A percentile compares a stretch with the other conserved stretches of the same genome.
These are phyloP conservation scores for Hylaea fasciaria DNA, from an alignment of 2,888 invertebrate genomes.

Conservation along the genomic window DNA sequence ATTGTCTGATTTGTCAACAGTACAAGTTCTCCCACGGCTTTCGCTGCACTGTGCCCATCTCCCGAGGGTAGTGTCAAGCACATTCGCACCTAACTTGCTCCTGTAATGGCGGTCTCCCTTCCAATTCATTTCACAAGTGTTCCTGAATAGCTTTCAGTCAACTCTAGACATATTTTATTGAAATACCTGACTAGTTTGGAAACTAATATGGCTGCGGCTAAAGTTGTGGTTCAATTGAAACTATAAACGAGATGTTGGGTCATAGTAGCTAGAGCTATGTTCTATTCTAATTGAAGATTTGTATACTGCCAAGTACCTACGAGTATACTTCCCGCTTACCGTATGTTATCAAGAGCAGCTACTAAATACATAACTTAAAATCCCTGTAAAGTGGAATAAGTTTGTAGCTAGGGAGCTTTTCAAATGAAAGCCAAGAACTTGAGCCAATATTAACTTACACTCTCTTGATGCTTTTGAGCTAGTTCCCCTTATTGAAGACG, in stretches of 20 bases:
- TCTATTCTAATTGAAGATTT: too few relatives aligned
- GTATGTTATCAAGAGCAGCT: too few relatives aligned
- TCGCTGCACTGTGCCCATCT: constrained; percentile 3
- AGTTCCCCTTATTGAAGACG: not conserved
- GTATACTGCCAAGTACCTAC: too few relatives aligned
- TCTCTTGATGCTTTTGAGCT: not conserved
- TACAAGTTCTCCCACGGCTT: not conserved
- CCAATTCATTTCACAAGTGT: constrained; percentile 8
- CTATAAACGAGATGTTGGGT: too few relatives aligned
- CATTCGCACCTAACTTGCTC: constrained; percentile 23
- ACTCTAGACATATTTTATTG: not conserved
- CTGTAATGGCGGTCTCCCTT: not conserved
- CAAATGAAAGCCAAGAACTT: too few relatives aligned
- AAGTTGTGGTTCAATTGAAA: not conserved
- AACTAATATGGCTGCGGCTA: not conserved
- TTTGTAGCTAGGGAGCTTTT: too few relatives aligned
- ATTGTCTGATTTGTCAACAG: not conserved
- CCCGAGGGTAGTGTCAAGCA: constrained; percentile 14
- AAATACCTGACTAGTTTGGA: not conserved
- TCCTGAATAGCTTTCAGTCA: not conserved
- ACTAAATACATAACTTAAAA: too few relatives aligned
- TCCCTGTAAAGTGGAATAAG: too few relatives aligned
- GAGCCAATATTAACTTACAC: not conserved
- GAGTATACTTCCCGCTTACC: too few relatives aligned
- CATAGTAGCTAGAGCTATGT: too few relatives aligned